A percentile compares a stretch with the other conserved stretches of the same genome.
Evolutionary conservation across 2,797 vertebrate species (phyloP).

Genomic region (Cheirogaleus major): DNA sequence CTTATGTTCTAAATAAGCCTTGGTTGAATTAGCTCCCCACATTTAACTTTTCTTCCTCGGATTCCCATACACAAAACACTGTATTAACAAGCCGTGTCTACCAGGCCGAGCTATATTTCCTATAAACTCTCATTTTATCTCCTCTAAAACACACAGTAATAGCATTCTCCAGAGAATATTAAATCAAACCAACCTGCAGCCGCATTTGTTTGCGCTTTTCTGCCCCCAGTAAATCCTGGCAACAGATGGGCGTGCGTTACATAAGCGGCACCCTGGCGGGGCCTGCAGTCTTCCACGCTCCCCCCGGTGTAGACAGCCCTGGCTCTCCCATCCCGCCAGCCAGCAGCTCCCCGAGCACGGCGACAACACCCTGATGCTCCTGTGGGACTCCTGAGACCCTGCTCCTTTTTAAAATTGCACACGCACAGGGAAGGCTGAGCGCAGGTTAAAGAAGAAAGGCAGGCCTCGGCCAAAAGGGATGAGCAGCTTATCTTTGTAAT

Average conservation of each 20-base stretch:
- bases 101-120: slow-evolving; percentile 23
- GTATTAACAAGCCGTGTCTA: slow-evolving; percentile 37
- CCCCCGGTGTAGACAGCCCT: not conserved
- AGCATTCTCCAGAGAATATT: slow-evolving; percentile 53
- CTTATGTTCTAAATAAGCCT: not conserved
- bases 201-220: slow-evolving; percentile 46
- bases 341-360: fast-evolving
- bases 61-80: slow-evolving; percentile 46
- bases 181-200: slow-evolving; percentile 61
- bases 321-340: not conserved
- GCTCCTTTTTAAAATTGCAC: slow-evolving; percentile 15
- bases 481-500: slow-evolving; percentile 79
- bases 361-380: fast-evolving
- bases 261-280: not conserved
- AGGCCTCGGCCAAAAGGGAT: slow-evolving; percentile 54
- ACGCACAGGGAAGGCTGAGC: slow-evolving; percentile 52
- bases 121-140: slow-evolving; percentile 65
- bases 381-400: slow-evolving; percentile 26
- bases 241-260: slow-evolving; percentile 70
- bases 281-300: not conserved
- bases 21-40: not conserved
- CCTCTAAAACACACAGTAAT: slow-evolving; percentile 61
- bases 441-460: slow-evolving; percentile 71
- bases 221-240: slow-evolving; percentile 40
- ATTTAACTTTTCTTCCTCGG: slow-evolving; percentile 33